Conservation (phyloP, 2,888 invertebrate species). For the Ormyrus thymus region DNA sequence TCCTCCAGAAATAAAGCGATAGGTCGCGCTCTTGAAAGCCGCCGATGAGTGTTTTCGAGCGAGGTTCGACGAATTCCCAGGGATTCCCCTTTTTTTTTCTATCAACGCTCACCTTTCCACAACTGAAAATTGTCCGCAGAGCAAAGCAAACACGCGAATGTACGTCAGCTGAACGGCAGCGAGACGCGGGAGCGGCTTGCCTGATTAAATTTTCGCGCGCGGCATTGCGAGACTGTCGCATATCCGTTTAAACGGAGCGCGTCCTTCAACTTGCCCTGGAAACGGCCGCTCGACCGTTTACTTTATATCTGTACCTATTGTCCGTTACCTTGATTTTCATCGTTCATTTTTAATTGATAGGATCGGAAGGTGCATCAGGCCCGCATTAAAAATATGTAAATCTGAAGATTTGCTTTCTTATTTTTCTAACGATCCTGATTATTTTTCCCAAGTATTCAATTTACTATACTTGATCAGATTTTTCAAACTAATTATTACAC, state of each 20-base stretch:
- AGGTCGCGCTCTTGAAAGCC: slow-evolving; percentile 14
- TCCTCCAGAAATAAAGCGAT: no score
- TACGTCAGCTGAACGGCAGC: slow-evolving; percentile 3
- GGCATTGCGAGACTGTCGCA: slow-evolving; percentile 15
- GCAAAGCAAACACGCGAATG: neutral
- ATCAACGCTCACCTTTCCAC: neutral
- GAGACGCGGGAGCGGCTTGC: slow-evolving; percentile 18
- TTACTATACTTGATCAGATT: no score
- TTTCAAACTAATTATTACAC: no score
- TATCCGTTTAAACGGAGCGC: slow-evolving; percentile 1
- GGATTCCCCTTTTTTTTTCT: slow-evolving; percentile 19
- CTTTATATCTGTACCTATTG: neutral
- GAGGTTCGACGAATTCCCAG: neutral
- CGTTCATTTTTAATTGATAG: no score
- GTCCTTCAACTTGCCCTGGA: slow-evolving; percentile 27
- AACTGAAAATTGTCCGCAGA: slow-evolving; percentile 1
- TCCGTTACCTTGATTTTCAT: no score
- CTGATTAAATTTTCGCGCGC: slow-evolving; percentile 8
- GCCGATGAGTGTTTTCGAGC: neutral
- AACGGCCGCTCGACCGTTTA: neutral
- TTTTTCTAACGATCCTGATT: no score
- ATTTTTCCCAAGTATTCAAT: no score
- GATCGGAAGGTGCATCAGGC: no score
- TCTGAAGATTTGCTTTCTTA: no score
- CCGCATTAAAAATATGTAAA: no score